Base-by-base conservation (phyloP, 2,113 vertebrate genomes). In the Ceyx margarethae region DNA sequence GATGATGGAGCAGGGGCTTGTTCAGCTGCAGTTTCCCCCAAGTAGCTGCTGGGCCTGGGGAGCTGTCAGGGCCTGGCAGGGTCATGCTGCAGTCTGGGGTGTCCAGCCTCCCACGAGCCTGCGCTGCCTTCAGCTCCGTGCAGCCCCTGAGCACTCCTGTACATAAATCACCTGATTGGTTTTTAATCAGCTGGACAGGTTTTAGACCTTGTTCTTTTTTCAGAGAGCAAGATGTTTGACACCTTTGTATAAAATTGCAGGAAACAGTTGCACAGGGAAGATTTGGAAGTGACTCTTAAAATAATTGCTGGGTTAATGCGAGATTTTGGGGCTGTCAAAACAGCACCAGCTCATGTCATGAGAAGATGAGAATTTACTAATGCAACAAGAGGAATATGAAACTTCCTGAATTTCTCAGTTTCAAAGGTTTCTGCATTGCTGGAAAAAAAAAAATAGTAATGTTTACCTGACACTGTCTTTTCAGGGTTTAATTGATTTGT, bases 401-500 rank as follows among this genome's bases (percentile, higher is more conserved):
- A 26, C 18, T 79, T 74, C 81, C 90, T 33, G 25, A 67, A 72
- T 81, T 86, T 74, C 79, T 94, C 82, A 5, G 26, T 77, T 87
- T 72, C 81, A 89, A 68, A 84, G n/a, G 56, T 94, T 95, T 94
- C 83, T 93, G 50, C 56, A 77, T 72, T 94, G 93, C 91, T 95
- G 91, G 95, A 91, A 85, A 85, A 84, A 35, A 25, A 28, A 23
- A 50, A 50, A 3, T 87, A 85, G 51, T 65, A 18, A 66, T 68
- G 86, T 95, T 91, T 94, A 85, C 90, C 91, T 91, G 91, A 62
- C 40, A 7, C 80, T 90, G 67, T 76, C 95, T 87, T 84, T 94
- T 93, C 82, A 95, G 95, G 88, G 88, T 88, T 96, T 69, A 69
- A 81, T 84, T 62, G 75, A 82, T 87, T 95, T 93, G 89, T 85